Evolutionary conservation across 2,888 invertebrate genomes (phyloP).

Genomic region (Poecilobothrus nobilitatus): DNA sequence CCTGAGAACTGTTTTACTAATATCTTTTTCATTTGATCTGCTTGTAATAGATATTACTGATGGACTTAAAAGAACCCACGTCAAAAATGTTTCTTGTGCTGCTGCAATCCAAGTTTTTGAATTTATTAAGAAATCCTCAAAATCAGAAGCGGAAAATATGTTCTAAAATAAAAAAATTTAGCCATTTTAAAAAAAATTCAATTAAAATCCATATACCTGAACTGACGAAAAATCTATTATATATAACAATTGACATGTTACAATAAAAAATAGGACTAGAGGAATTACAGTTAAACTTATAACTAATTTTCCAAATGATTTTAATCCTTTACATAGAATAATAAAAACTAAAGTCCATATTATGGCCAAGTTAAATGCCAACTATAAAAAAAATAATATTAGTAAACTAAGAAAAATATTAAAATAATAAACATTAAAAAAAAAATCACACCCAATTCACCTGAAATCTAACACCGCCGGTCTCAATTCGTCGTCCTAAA

Average conservation of each 20-base stretch:
- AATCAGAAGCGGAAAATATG: slow-evolving; percentile 70
- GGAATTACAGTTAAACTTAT: slow-evolving; percentile 72
- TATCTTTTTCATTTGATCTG: slow-evolving; percentile 30
- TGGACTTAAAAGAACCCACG: slow-evolving; percentile 61
- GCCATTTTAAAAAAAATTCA: not conserved
- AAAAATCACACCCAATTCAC: slow-evolving; percentile 37
- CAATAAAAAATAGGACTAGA: slow-evolving; percentile 53
- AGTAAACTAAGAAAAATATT: slow-evolving; percentile 14
- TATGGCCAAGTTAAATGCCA: slow-evolving; percentile 81
- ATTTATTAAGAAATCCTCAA: slow-evolving; percentile 78
- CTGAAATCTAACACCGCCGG: slow-evolving; percentile 34
- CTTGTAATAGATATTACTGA: slow-evolving; percentile 41
- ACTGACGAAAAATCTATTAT: slow-evolving; percentile 32
- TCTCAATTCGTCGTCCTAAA: slow-evolving; percentile 35
- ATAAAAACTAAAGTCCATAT: slow-evolving; percentile 87
- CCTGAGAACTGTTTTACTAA: slow-evolving; percentile 35
- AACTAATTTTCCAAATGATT: slow-evolving; percentile 48
- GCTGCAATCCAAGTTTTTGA: slow-evolving; percentile 81
- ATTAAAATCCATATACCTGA: slow-evolving; percentile 25
- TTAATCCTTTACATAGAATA: slow-evolving; percentile 75
- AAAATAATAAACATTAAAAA: slow-evolving; percentile 10
- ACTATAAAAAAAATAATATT: slow-evolving; percentile 47
- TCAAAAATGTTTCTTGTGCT: slow-evolving; percentile 74
- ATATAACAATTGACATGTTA: slow-evolving; percentile 35
- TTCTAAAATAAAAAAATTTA: slow-evolving; percentile 45